Base-by-base conservation (phyloP, 2,888 invertebrate species). In the Lydus trimaculatus region DNA sequence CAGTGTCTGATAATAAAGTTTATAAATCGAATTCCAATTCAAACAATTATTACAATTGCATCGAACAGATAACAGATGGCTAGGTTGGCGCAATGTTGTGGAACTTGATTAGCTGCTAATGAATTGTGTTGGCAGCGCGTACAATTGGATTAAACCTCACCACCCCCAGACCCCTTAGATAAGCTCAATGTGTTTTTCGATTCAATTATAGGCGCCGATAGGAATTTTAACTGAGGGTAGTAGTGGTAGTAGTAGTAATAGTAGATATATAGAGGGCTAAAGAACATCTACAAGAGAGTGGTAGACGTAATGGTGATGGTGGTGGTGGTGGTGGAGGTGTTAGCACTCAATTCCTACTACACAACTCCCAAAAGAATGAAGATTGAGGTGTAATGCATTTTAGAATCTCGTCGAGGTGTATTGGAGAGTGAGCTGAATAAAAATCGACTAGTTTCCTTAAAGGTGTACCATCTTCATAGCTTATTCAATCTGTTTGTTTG, bases 61-160 rank as follows among this genome's bases (percentile, higher is more conserved):
- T 71, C 73, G 73, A 76, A 79, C 78, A 78, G 82, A 81, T 81
- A 81, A 78, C 82, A 81, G 81, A 81, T 80, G 81, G 80, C 77
- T 73, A 72, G 76, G 58, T 58, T 73, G 75, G 76, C 78, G 79
- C 82, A 81, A 81, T 81, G 82, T 82, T 82, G 82, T 82, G 82
- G 81, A 82, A 82, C 82, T 81, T 82, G 82, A 82, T 82, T 82
- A 82, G 82, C 78, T 81, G 73, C 81, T 82, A 82, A 82, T 82
- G 82, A 82, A 82, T 82, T 81, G 82, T 80, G 80, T 79, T 77
- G 80, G 77, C 79, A 76, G 77, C 70, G 71, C 78, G 79, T 71
- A 81, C 81, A 80, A 82, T 82, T 81, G 82, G 80, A 82, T 82
- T 82, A 82, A 79, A 79, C 77, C 77, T 67, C 73, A 73, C 78